A percentile compares a stretch with the other conserved stretches of the same genome.
Evolutionary conservation across 1,140 invertebrate genomes (phyloP).

Genomic region (Procambarus virginalis): DNA sequence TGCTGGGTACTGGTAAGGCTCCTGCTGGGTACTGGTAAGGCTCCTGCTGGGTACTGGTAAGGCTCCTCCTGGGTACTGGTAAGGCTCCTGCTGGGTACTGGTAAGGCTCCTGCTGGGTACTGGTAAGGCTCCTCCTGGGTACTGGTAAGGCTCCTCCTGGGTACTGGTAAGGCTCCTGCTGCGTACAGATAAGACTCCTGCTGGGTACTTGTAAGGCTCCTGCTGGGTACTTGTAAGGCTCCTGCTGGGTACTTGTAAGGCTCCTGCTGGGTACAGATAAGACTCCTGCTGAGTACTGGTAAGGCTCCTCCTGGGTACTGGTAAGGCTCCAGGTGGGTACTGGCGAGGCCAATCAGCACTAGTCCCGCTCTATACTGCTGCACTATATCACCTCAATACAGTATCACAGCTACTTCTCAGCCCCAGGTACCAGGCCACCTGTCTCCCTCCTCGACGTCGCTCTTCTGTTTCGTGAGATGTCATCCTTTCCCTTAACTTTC

Average conservation of each 20-base stretch:
- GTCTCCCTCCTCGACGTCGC: too few species aligned
- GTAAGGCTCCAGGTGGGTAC: too few species aligned
- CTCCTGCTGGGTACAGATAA: background rate
- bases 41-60: background rate
- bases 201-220: background rate
- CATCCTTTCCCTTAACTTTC: too few species aligned
- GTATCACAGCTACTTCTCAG: too few species aligned
- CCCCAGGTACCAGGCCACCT: too few species aligned
- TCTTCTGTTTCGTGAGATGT: too few species aligned
- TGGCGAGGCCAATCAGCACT: too few species aligned
- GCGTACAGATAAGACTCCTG: background rate
- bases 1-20: background rate
- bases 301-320: too few species aligned
- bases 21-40: background rate
- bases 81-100: background rate
- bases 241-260: background rate
- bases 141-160: background rate
- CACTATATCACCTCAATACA: too few species aligned
- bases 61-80: background rate
- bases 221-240: background rate
- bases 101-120: background rate
- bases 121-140: background rate
- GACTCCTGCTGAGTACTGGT: background rate
- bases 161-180: background rate
- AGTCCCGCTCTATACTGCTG: too few species aligned